Base-by-base conservation (phyloP, 1,140 invertebrate genomes). In the Drosophila lini region DNA sequence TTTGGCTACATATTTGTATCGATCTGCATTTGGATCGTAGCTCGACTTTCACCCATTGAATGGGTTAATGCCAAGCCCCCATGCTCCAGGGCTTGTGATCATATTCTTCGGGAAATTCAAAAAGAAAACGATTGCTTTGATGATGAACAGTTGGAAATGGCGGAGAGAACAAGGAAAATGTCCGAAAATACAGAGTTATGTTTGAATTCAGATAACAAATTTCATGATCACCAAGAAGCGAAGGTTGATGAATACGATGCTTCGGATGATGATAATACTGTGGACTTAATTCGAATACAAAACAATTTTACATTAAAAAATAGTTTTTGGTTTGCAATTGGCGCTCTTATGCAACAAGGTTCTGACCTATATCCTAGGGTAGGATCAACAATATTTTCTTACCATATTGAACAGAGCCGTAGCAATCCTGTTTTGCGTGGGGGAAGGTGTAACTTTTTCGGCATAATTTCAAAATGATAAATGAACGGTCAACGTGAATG, bases 311-410 rank as follows among this genome's bases (percentile, higher is more conserved):
- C 88, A 13, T 67, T 90, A 48, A 90, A 83, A 83, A 97, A 97
- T 93, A 96, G 95, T 93, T 96, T 98, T 92, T 98, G 97, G 97
- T 98, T 98, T 93, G 96, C 97, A 13, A 96, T 98, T 75, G 97
- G 97, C 55, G 97, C 97, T 10, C 95, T 98, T 73, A 98, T 98
- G 97, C 97, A 98, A 93, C 97, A 98, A 94, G 97, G 97, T 74
- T 97, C 96, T 74, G 96, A 97, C 92, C 94, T 97, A 73, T 96
- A 97, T 92, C 97, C 97, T 55, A 96, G 96, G 96, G 90, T 91
- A 90, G 41, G 68, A 62, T 38, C 8, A 41, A 40, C 11, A 3
- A 64, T 63, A 32, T 40, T 34, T n/a, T 25, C 19, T 19, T 28
- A 28, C 25, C 25, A 28, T 28, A 28, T 28, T 28, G 5, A 28